Conservation (phyloP, 1,140 invertebrate species). For the Kradibia gibbosae region DNA sequence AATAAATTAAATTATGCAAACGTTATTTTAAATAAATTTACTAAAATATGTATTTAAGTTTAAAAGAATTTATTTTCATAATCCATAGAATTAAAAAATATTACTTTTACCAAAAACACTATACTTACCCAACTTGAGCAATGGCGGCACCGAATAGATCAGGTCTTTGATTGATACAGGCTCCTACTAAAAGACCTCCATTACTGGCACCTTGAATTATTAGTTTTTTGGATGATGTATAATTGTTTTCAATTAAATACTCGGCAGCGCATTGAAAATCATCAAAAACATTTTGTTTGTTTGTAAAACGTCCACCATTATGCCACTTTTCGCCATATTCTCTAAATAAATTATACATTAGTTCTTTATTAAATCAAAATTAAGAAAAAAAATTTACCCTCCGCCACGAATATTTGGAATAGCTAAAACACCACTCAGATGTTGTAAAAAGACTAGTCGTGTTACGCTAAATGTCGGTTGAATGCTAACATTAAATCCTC, state of each 20-base stretch:
- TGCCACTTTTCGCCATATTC: conserved; percentile 99
- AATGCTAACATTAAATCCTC: conserved; percentile 95
- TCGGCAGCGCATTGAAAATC: conserved; percentile 96
- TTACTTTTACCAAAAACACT: no score
- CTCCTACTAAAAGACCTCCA: conserved; percentile 94
- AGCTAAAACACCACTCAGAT: conserved; percentile 91
- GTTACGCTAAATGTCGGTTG: conserved; percentile 89
- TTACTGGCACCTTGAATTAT: conserved; percentile 96
- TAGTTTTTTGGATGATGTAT: conserved; percentile 84
- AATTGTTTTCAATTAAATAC: conserved; percentile 88
- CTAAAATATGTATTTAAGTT: no score
- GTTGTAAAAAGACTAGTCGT: conserved; percentile 90
- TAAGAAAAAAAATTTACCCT: conserved; percentile 76
- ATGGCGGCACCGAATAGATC: conserved; percentile 94
- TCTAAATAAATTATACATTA: conserved; percentile 68
- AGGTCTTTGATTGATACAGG: conserved; percentile 94
- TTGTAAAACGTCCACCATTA: conserved; percentile 89
- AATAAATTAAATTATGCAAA: no score
- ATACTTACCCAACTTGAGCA: conserved; percentile 89
- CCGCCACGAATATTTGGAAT: conserved; percentile 97
- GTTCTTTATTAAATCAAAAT: conserved; percentile 9
- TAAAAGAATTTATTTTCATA: no score
- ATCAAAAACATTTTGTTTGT: conserved; percentile 98
- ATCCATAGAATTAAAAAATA: no score
- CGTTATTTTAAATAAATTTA: no score